A percentile compares a stretch with the other conserved stretches of the same genome.
phyloP scores from a whole-genome alignment of 2,113 vertebrate species.

The Myrmecophaga tridactyla region DNA sequence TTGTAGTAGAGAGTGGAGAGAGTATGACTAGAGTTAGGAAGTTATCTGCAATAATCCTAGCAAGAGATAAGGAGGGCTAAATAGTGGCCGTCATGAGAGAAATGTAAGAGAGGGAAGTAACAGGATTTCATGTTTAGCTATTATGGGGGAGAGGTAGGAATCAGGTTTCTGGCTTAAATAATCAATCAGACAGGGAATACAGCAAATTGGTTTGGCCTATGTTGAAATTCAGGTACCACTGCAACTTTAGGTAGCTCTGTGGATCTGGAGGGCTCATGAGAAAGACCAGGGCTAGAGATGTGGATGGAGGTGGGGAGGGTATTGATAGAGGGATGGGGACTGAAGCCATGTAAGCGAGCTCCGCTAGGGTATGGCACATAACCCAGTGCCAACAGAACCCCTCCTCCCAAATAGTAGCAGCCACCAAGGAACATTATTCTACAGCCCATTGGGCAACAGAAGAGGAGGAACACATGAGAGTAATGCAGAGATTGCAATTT shows the following conservation, averaged over 20 bases:
- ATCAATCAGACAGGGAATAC: not conserved
- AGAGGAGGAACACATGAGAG: not conserved
- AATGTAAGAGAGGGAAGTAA: not conserved
- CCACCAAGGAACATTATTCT: not conserved
- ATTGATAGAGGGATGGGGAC: not conserved
- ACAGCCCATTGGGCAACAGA: not conserved
- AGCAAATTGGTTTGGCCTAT: not conserved
- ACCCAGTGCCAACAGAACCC: not conserved
- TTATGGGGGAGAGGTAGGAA: not conserved
- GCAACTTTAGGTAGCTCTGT: not conserved
- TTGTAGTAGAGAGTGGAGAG: not conserved
- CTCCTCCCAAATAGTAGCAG: not conserved
- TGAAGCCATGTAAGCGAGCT: not conserved
- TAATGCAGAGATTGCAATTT: not conserved
- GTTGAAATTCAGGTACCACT: not conserved
- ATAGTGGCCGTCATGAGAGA: rapidly evolving
- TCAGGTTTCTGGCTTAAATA: not conserved
- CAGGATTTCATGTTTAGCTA: not conserved
- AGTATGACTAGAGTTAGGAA: not conserved
- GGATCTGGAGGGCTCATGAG: not conserved
- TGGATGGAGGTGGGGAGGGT: not conserved
- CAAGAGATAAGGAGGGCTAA: not conserved
- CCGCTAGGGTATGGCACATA: rapidly evolving
- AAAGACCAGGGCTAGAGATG: not conserved
- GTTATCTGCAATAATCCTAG: not conserved